Evolutionary conservation across 2,888 invertebrate species (phyloP), one percentile per base, ranked within the genome.

Genomic region (Trachelus tabidus): DNA sequence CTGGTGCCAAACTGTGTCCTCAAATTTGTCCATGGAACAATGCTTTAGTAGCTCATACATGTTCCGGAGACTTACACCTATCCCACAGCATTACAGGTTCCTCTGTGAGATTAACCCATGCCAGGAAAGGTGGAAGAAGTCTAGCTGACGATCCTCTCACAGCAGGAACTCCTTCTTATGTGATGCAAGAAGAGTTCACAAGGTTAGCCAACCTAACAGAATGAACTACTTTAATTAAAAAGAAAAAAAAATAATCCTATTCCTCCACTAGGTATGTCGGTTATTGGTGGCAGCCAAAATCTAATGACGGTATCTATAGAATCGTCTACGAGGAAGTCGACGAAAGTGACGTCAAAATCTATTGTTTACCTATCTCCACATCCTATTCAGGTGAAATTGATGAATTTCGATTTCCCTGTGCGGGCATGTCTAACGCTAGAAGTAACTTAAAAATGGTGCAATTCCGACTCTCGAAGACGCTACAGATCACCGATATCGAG

Each of bases 131-230:
- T 4, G 94, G 94, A 11, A 92, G 94, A 82, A 94, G 93, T 81
- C 92, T 97, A 86, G 94, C 95, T 0, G 97, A 97, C 84, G 97
- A 98, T 91, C 97, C 98, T 0, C 92, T 96, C 0, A 97, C 96
- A 87, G 98, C 98, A 0, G 99, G 99, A 0, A 96, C 98, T n/a
- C 98, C 99, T 0, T 98, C 98, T 1, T 99, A 99, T 92, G 98
- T 99, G 0, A 98, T 98, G 91, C 99, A 99, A 92, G 99, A 99
- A 91, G 99, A 99, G 92, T 99, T 99, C 92, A 89, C 88, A 23
- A 88, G 91, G 91, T 91, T 83, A 68, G 76, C 73, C 69, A 34
- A 31, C 23, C 9, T 56, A 56, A 23, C 6, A 56, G 23, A 56
- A 23, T 2, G 9, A 56, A 56, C 6, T 9, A 15, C 9, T 56